Evolutionary conservation across 1,140 invertebrate genomes (phyloP).

Genomic region (Heliconius hewitsoni): DNA sequence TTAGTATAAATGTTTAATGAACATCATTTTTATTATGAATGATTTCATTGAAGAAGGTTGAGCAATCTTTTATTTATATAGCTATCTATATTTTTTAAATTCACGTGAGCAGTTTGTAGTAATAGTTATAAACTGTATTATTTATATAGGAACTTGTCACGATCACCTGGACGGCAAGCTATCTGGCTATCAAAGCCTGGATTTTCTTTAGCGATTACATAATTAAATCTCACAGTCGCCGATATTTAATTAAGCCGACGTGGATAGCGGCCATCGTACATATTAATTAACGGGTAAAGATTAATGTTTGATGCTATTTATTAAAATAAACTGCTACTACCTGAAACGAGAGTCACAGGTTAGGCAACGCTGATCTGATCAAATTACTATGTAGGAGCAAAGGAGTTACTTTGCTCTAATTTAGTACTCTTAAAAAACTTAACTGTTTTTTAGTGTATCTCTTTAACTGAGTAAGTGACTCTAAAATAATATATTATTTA

Average conservation of each 20-base stretch:
- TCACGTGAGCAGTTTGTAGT: not conserved
- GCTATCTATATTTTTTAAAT: not conserved
- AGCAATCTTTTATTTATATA: not conserved
- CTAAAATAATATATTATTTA: not conserved
- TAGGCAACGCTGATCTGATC: not conserved
- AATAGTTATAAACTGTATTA: not conserved
- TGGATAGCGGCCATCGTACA: constrained; percentile 32
- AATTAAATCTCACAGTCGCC: constrained; percentile 42
- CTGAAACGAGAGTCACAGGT: not conserved
- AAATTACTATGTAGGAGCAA: not conserved
- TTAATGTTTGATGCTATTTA: constrained; percentile 15
- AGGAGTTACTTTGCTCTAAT: not conserved
- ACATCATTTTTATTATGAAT: constrained; percentile 7
- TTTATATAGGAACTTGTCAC: constrained; percentile 33
- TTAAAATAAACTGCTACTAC: constrained; percentile 20
- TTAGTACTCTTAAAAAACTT: no score
- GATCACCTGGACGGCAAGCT: constrained; percentile 32
- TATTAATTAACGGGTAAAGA: constrained; percentile 33
- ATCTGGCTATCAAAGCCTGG: constrained; percentile 29
- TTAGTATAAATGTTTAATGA: not conserved
- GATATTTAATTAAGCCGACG: constrained; percentile 44
- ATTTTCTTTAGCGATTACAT: constrained; percentile 32
- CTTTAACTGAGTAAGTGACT: no score
- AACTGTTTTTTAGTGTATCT: no score
- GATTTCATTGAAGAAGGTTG: not conserved